Base-by-base conservation (phyloP, 2,888 invertebrate species). In the Apoda limacodes region DNA sequence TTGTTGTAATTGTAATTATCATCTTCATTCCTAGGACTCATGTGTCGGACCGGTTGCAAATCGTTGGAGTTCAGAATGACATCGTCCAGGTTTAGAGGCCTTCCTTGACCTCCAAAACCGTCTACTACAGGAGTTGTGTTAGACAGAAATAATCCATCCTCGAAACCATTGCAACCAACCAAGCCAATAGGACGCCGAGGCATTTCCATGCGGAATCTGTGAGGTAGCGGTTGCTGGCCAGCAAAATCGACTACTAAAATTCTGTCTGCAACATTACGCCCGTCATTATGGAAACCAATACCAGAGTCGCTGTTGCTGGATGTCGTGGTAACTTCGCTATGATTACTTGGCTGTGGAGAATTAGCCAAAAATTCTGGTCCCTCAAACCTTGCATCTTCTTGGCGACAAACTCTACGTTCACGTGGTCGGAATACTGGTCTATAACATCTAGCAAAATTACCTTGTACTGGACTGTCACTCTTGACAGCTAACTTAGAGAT, bases 231-330 rank as follows among this genome's bases (percentile, higher is more conserved):
- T 28, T 63, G 72, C 21, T 62, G 70, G 0, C 65, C 69, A 1
- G 86, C 86, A 54, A 90, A 90, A 55, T 92, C 92, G 0, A 90
- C 89, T 0, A 90, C 87, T 17, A 90, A 62, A 48, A 92, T 92
- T 35, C 92, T 81, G 59, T 92, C 93, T 0, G 91, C 90, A 29
- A 92, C 87, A 52, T 91, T 91, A 6, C 90, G 87, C 49, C 90
- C 90, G 50, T 95, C 94, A 50, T 95, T 95, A 42, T 93, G 87
- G 52, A 95, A 95, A 0, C 96, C 96, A 37, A 97, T 95, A 0
- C 97, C 96, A 2, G 95, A 96, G 61, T 97, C 97, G 33, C 95
- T 95, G 62, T 95, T 96, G 48, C 94, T 95, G 0, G 94, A 95
- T 11, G 92, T 90, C 0, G 88, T 88, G 0, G 89, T 89, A 5